A percentile compares a stretch with the other conserved stretches of the same genome.
Evolutionary conservation across 2,888 invertebrate species (phyloP).

Genomic region (Brenthis ino): DNA sequence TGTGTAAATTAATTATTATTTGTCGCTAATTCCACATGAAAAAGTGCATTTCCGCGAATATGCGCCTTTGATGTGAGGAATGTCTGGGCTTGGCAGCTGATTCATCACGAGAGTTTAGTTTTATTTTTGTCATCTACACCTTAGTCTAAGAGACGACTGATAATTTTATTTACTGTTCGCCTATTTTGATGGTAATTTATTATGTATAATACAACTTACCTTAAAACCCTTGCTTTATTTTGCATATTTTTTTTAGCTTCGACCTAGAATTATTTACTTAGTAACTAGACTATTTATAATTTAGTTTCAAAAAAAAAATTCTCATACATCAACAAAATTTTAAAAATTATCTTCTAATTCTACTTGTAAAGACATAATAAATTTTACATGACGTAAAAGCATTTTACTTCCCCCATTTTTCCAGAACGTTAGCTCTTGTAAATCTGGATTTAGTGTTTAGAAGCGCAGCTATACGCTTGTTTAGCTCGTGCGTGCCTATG

Average conservation of each 20-base stretch:
- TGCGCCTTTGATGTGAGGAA: constrained; percentile 71
- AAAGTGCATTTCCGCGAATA: constrained; percentile 60
- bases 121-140: constrained; percentile 47
- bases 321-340: neutral
- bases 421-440: constrained; percentile 14
- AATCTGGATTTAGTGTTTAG: constrained; percentile 9
- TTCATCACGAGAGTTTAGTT: constrained; percentile 70
- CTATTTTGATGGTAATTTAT: too few relatives aligned
- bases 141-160: constrained; percentile 16
- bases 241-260: too few relatives aligned
- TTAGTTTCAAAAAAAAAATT: too few relatives aligned
- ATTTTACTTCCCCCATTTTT: constrained; percentile 5
- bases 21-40: constrained; percentile 35
- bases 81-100: constrained; percentile 72
- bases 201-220: too few relatives aligned
- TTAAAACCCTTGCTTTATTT: too few relatives aligned
- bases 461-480: too few relatives aligned
- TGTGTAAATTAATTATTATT: constrained; percentile 28
- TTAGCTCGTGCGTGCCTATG: constrained; percentile 55
- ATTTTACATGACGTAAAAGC: neutral
- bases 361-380: constrained; percentile 2
- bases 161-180: too few relatives aligned
- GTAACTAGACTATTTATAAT: too few relatives aligned
- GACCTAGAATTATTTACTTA: too few relatives aligned
- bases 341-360: constrained; percentile 10